Percentiles rank a stretch among this genome's conserved stretches.
Evolutionary conservation across 2,888 invertebrate species (phyloP).

Genomic region (Volucella inflata): DNA sequence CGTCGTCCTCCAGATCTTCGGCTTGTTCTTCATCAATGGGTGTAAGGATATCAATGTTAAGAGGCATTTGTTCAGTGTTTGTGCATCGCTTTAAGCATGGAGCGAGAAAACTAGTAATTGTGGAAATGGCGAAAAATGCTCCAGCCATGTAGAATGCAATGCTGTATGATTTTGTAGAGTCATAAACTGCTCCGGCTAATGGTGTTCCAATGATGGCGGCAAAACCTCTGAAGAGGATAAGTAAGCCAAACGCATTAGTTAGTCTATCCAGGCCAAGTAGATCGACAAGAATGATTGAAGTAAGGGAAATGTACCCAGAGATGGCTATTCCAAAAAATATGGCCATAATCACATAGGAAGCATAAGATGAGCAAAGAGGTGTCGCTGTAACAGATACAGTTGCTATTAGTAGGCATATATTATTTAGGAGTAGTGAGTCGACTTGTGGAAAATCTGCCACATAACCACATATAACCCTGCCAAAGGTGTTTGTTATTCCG

Average conservation of each 20-base stretch:
- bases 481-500: constrained; percentile 97
- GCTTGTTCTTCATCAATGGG: constrained; percentile 94
- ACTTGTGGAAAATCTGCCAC: constrained; percentile 96
- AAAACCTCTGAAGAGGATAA: constrained; percentile 97
- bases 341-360: constrained; percentile 91
- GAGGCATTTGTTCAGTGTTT: constrained; percentile 85
- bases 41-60: constrained; percentile 89
- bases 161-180: constrained; percentile 92
- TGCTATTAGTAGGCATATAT: constrained; percentile 94
- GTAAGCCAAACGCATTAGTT: constrained; percentile 98
- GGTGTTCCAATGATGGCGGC: constrained; percentile 95
- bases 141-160: constrained; percentile 97
- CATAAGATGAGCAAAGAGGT: constrained; percentile 92
- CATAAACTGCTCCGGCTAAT: constrained; percentile 94
- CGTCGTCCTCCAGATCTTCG: constrained; percentile 90
- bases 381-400: constrained; percentile 93
- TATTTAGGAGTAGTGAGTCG: constrained; percentile 96
- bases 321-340: constrained; percentile 96
- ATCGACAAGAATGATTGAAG: constrained; percentile 98
- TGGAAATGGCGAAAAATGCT: constrained; percentile 92
- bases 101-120: constrained; percentile 92
- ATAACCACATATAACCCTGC: constrained; percentile 94
- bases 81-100: constrained; percentile 88
- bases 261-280: constrained; percentile 96
- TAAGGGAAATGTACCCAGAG: constrained; percentile 98